phyloP scores from a whole-genome alignment of 2,113 vertebrate species.

The Saguinus imperator region DNA sequence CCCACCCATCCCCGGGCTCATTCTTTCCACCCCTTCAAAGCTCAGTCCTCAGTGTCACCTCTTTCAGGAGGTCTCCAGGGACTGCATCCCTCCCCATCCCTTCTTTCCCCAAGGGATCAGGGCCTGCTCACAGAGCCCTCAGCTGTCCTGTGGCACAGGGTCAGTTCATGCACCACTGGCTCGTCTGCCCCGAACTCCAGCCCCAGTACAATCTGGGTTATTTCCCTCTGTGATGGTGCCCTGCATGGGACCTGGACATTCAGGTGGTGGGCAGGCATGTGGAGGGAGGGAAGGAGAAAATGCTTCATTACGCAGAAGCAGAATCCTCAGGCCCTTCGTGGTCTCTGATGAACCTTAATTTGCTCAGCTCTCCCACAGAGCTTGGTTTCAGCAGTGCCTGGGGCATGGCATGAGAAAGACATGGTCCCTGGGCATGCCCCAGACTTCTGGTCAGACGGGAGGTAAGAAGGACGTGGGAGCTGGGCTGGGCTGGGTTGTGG shows the following conservation, averaged over 20 bases:
- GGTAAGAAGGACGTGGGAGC: background rate
- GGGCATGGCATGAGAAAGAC: background rate
- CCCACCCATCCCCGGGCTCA: background rate
- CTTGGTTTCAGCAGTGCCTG: background rate
- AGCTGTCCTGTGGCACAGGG: background rate
- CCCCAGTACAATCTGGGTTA: background rate
- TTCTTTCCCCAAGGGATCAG: background rate
- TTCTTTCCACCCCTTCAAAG: background rate
- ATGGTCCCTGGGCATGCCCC: no score
- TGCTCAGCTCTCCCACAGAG: background rate
- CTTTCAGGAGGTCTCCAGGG: background rate
- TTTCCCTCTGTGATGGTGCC: background rate
- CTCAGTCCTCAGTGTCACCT: background rate
- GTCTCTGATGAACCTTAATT: background rate
- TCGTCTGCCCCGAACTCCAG: accelerated
- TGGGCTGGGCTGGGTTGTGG: background rate
- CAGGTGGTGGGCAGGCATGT: background rate
- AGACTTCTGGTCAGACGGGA: background rate
- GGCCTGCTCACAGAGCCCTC: background rate
- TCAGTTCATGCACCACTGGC: no score
- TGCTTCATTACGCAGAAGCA: background rate
- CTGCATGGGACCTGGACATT: background rate
- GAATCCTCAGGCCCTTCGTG: background rate
- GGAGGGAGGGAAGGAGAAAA: background rate
- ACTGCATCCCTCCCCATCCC: background rate